phyloP scores from a whole-genome alignment of 2,113 vertebrate species.

The Pelmatolapia mariae region DNA sequence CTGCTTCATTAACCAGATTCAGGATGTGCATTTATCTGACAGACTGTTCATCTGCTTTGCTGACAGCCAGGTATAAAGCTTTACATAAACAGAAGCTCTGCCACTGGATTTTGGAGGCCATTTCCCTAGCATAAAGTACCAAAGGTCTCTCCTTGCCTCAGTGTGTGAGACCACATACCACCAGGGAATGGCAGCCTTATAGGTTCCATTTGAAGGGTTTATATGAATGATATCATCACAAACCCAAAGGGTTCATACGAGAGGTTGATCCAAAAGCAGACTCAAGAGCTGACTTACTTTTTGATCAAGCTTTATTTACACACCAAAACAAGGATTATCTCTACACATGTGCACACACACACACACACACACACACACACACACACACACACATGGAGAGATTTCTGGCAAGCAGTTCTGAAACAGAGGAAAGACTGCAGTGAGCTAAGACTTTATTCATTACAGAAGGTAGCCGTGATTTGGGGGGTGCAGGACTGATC shows the following conservation, averaged over 20 bases:
- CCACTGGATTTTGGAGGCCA: accelerated
- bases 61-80: background rate
- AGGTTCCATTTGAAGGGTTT: background rate
- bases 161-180: background rate
- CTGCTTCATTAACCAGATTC: background rate
- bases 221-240: background rate
- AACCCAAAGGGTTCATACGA: background rate
- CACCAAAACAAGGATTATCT: accelerated
- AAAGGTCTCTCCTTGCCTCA: background rate
- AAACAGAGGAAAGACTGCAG: background rate
- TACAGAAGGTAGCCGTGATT: background rate
- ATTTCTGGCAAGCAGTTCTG: background rate
- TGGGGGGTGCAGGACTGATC: background rate
- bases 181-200: background rate
- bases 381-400: background rate
- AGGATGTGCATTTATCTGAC: background rate
- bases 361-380: background rate
- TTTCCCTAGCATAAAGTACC: background rate
- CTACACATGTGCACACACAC: background rate
- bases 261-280: background rate
- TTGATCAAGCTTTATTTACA: background rate
- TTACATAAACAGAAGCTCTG: accelerated
- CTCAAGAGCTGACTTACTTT: background rate
- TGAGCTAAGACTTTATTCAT: background rate
- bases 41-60: background rate